Percentiles rank a stretch among this genome's conserved stretches.
Conservation (phyloP, 2,888 invertebrate species). For the Volucella inflata region DNA sequence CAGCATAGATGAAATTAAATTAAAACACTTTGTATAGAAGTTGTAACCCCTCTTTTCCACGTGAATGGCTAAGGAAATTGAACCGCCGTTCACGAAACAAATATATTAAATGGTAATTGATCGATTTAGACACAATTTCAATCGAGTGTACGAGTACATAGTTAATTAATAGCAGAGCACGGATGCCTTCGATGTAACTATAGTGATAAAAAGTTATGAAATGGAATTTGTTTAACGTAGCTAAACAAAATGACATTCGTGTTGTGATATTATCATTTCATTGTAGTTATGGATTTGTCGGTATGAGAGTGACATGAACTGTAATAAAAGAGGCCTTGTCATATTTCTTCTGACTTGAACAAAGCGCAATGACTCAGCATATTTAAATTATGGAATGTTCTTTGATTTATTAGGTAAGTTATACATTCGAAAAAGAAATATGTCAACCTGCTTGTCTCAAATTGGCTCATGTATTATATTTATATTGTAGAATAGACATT, state of each 20-base stretch:
- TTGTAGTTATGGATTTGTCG: background rate
- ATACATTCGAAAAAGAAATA: too few species aligned
- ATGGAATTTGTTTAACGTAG: background rate
- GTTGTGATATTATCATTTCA: background rate
- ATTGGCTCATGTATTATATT: too few species aligned
- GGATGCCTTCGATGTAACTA: background rate
- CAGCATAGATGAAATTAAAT: slow-evolving; percentile 40
- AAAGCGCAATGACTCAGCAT: too few species aligned
- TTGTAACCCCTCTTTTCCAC: background rate
- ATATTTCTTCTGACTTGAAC: too few species aligned
- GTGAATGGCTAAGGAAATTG: slow-evolving; percentile 35
- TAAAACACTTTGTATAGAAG: slow-evolving; percentile 3
- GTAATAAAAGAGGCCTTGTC: too few species aligned
- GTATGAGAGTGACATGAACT: too few species aligned
- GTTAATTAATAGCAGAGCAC: slow-evolving; percentile 16
- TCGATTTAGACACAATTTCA: slow-evolving; percentile 47
- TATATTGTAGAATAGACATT: too few species aligned
- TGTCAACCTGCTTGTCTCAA: too few species aligned
- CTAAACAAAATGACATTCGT: too few species aligned
- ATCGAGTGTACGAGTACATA: slow-evolving; percentile 1
- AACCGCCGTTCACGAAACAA: slow-evolving; percentile 10
- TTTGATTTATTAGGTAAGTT: too few species aligned
- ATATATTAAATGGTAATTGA: slow-evolving; percentile 45
- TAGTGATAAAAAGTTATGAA: slow-evolving; percentile 5
- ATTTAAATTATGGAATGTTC: too few species aligned